These are phyloP conservation scores for Bellardia pandia DNA, from an alignment of 2,888 invertebrate species.

Conservation along the genomic window DNA sequence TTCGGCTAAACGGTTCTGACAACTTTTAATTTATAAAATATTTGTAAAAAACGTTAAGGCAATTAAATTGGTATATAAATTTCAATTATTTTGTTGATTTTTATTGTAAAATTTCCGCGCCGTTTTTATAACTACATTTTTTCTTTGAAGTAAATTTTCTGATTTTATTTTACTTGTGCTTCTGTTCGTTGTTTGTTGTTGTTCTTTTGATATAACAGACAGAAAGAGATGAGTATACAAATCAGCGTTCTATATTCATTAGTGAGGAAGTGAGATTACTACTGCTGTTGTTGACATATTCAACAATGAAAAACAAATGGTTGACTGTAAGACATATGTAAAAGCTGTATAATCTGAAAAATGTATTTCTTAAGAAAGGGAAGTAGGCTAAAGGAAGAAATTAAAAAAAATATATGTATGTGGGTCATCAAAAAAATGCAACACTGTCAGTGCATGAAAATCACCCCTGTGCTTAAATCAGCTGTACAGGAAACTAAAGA, in stretches of 20 bases:
- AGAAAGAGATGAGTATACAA: conserved; percentile 39
- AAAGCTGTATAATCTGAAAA: conserved; percentile 26
- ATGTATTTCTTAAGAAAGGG: background rate
- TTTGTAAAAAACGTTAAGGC: conserved; percentile 70
- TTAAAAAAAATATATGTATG: too few species aligned
- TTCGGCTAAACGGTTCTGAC: conserved; percentile 8
- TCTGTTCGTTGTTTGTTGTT: conserved; percentile 70
- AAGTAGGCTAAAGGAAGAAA: background rate
- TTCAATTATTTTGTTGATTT: conserved; percentile 51
- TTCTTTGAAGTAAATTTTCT: conserved; percentile 70
- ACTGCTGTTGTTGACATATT: conserved; percentile 11
- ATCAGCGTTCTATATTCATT: conserved; percentile 44
- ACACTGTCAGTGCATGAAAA: conserved; percentile 17
- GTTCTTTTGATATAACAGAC: conserved; percentile 65
- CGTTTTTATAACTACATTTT: conserved; percentile 71
- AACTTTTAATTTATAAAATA: conserved; percentile 53
- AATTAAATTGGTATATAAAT: conserved; percentile 56
- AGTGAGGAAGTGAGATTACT: conserved; percentile 15
- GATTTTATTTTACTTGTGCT: conserved; percentile 61
- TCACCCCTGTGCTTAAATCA: conserved; percentile 52
- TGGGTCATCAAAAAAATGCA: conserved; percentile 42
- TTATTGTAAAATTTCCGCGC: conserved; percentile 69
- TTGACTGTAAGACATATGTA: background rate
- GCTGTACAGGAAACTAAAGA: conserved; percentile 65
- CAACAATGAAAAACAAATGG: conserved; percentile 52